Percentiles rank a stretch among this genome's conserved stretches.
phyloP scores from a whole-genome alignment of 2,113 vertebrate species.

The Daboia siamensis region DNA sequence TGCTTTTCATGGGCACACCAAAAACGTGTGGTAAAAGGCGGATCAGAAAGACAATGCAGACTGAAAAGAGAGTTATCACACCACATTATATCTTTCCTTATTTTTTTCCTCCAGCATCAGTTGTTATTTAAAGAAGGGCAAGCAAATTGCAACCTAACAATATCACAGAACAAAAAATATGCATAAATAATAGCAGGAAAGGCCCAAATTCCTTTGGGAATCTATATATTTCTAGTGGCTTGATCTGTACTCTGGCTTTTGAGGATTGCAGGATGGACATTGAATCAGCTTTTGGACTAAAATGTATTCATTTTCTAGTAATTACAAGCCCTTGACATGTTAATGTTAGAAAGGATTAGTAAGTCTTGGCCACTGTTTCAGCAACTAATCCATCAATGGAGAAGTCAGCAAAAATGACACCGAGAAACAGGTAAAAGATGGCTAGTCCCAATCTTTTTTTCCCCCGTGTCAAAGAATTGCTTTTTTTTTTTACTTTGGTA shows the following conservation, averaged over 20 bases:
- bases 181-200: neutral
- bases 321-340: constrained; percentile 11
- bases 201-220: neutral
- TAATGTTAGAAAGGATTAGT: constrained; percentile 17
- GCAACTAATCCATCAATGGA: constrained; percentile 10
- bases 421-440: neutral
- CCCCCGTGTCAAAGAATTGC: neutral
- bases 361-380: neutral
- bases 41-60: neutral
- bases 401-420: neutral
- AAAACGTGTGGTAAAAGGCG: neutral
- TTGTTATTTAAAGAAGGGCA: neutral
- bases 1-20: neutral
- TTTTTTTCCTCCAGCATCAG: neutral
- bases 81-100: neutral
- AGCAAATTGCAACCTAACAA: neutral
- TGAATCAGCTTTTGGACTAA: constrained; percentile 7
- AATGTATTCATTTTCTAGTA: constrained; percentile 11
- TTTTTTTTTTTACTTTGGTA: constrained; percentile 12
- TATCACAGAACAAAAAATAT: neutral
- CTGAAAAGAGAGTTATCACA: neutral
- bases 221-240: neutral
- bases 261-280: neutral
- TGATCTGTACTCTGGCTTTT: neutral
- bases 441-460: constrained; percentile 7